Conservation (phyloP, 92 coral and sea anemone species). For the Palythoa grandiflora region DNA sequence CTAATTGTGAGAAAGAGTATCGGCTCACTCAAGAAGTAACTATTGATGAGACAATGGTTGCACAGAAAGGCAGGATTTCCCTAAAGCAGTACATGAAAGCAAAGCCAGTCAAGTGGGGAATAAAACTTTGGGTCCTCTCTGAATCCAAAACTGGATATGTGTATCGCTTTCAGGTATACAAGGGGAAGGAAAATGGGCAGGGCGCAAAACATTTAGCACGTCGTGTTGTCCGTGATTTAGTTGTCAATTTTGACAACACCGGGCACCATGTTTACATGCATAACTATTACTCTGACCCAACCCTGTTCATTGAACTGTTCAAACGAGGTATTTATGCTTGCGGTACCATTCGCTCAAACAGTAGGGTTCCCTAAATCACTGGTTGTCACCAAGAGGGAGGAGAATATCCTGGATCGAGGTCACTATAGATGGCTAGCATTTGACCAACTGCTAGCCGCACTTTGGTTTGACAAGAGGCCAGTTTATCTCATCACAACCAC, state of each 20-base stretch:
- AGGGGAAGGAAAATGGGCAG: slow-evolving; percentile 53
- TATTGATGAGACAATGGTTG: background rate
- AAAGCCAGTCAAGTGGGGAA: slow-evolving; percentile 64
- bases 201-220: slow-evolving; percentile 52
- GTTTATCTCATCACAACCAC: slow-evolving; percentile 65
- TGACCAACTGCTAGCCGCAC: slow-evolving; percentile 55
- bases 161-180: slow-evolving; percentile 59
- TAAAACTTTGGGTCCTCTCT: slow-evolving; percentile 64
- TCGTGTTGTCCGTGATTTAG: slow-evolving; percentile 56
- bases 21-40: slow-evolving; percentile 34
- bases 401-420: slow-evolving; percentile 30
- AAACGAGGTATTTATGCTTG: background rate
- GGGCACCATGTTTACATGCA: slow-evolving; percentile 54
- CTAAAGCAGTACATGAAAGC: slow-evolving; percentile 62
- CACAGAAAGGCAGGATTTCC: slow-evolving; percentile 50
- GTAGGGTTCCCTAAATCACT: slow-evolving; percentile 6
- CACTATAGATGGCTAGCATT: slow-evolving; percentile 35
- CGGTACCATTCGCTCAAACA: background rate
- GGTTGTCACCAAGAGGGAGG: slow-evolving; percentile 19
- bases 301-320: slow-evolving; percentile 47
- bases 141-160: slow-evolving; percentile 69
- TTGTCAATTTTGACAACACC: background rate
- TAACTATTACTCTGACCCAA: slow-evolving; percentile 60
- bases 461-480: slow-evolving; percentile 56
- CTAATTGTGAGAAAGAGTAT: slow-evolving; percentile 20